Evolutionary conservation across 2,113 vertebrate genomes (phyloP).

Genomic region (Diglossa brunneiventris): DNA sequence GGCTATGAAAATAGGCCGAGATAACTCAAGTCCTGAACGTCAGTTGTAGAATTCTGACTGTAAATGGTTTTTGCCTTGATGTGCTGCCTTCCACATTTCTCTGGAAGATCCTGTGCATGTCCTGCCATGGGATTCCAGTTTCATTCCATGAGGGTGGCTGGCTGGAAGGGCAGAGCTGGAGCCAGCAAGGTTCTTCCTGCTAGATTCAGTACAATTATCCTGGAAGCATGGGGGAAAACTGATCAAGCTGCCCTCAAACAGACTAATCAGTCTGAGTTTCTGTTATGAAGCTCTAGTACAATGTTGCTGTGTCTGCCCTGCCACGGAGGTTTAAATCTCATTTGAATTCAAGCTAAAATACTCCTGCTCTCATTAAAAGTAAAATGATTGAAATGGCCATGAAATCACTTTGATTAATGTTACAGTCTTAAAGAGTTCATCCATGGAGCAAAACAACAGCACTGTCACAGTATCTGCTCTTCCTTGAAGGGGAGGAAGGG

Average conservation of each 20-base stretch:
- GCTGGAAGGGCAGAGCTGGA: background rate
- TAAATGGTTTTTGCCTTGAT: background rate
- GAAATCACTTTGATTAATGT: constrained; percentile 4
- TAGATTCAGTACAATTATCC: background rate
- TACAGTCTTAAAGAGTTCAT: background rate
- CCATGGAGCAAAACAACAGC: background rate
- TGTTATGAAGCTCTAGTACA: background rate
- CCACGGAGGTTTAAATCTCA: constrained; percentile 26
- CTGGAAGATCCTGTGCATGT: background rate
- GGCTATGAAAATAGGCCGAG: background rate
- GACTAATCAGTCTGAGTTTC: background rate
- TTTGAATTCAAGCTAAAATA: constrained; percentile 7
- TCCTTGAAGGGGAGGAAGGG: background rate
- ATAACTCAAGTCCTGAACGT: background rate
- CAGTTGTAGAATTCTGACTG: background rate
- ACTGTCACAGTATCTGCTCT: background rate
- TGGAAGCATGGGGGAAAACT: background rate
- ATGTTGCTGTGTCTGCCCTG: constrained; percentile 4
- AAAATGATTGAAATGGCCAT: constrained; percentile 15
- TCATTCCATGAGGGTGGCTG: background rate
- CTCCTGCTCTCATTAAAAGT: background rate
- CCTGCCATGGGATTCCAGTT: background rate
- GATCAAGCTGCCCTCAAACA: background rate
- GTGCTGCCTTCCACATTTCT: background rate
- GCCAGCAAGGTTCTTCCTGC: background rate